Percentiles rank a stretch among this genome's conserved stretches.
Conservation (phyloP, 2,888 invertebrate genomes). For the Spodoptera exigua region DNA sequence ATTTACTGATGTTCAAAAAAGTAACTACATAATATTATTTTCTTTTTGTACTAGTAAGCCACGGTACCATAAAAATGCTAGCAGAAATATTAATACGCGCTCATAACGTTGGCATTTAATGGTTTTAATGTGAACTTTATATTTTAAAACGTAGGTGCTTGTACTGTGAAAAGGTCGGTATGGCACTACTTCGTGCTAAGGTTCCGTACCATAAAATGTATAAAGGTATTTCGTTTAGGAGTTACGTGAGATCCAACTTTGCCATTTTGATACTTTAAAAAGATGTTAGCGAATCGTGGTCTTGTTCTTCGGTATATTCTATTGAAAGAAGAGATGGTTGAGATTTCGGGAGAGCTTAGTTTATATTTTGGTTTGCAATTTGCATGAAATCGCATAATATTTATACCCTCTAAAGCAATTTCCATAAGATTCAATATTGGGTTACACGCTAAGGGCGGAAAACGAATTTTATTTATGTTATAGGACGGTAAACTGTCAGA, state of each 20-base stretch:
- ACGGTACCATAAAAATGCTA: constrained; percentile 20
- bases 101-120: constrained; percentile 54
- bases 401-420: too few relatives aligned
- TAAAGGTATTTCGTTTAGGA: constrained; percentile 52
- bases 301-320: constrained; percentile 5
- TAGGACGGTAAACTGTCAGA: too few relatives aligned
- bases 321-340: constrained; percentile 1
- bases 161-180: constrained; percentile 59
- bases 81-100: constrained; percentile 51
- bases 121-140: constrained; percentile 64
- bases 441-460: too few relatives aligned
- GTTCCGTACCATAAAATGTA: constrained; percentile 56
- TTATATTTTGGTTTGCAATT: too few relatives aligned
- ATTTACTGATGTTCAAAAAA: too few relatives aligned
- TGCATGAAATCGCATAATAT: too few relatives aligned
- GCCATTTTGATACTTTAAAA: constrained; percentile 30
- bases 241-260: constrained; percentile 27
- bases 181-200: constrained; percentile 61
- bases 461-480: too few relatives aligned
- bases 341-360: too few relatives aligned
- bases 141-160: constrained; percentile 56
- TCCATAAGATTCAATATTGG: too few relatives aligned
- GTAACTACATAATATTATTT: too few relatives aligned
- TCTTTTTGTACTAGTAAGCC: too few relatives aligned
- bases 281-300: constrained; percentile 33